Evolutionary conservation across 1,140 invertebrate species (phyloP), one percentile per base, ranked within the genome.

Genomic region (Oncopodura yosiiana): DNA sequence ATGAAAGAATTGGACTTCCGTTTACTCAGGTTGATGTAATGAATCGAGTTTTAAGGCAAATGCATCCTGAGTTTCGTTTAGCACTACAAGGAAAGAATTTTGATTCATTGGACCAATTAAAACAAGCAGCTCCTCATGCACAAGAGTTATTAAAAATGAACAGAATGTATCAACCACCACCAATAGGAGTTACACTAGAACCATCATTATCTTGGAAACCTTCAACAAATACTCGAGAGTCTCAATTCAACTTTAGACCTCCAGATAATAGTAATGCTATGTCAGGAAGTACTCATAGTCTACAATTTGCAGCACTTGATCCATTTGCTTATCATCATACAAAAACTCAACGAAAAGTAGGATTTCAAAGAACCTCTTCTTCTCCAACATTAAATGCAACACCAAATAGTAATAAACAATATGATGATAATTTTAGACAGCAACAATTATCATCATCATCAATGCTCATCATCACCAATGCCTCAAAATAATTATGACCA

Each of bases 111-210:
- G 12, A 19, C 16, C 36, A 56, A 2, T 18, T 56, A 11, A 56
- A 56, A 36, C 12, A 12, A 6, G n/a, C 37, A 9, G 54, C 54
- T 1, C 29, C 26, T 3, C 16, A 50, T 24, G 54, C 54, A 30
- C 54, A 56, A 36, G 54, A 50, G 19, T 39, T 56, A 16, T 19
- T 56, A 27, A 56, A 56, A 43, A 16, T 23, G 0, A 39, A 36
- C 11, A n/a, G 24, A 4, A 42, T 27, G 8, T 56, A 56, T 16
- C 5, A 34, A 21, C 46, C 38, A 2, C 54, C 54, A 34, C 45
- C 54, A 6, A 38, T 29, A 14, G 4, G 6, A 6, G 48, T 38
- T 24, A 50, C n/a, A 2, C 19, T 50, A 1, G 54, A 56, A 23
- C 54, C 54, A 3, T 37, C 37, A 3, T 19, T 56, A 12, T 38